Conservation (phyloP, 2,797 vertebrate genomes). For the Helostoma temminkii region DNA sequence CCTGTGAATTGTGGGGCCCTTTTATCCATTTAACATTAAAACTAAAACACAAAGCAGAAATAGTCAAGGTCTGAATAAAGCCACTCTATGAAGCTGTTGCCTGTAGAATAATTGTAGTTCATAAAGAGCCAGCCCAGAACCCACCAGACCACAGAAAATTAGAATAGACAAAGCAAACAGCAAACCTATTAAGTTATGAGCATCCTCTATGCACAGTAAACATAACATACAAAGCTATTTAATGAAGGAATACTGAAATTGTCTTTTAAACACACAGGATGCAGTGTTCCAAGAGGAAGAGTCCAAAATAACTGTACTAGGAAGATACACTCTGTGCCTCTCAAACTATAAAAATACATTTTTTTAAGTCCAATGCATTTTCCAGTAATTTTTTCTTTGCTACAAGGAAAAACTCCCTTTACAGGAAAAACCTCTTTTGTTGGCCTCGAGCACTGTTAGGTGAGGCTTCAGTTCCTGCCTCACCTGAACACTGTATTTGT, state of each 20-base stretch:
- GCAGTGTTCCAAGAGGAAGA: no score
- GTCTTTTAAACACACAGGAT: background rate
- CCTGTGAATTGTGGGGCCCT: no score
- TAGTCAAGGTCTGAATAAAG: background rate
- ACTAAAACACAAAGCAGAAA: background rate
- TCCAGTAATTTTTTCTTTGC: background rate
- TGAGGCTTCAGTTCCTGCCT: no score
- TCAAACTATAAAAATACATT: background rate
- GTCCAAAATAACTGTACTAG: background rate
- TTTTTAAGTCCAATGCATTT: background rate
- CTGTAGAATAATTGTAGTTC: background rate
- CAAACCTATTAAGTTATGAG: background rate
- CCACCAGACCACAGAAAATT: background rate
- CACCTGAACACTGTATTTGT: no score
- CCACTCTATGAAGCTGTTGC: background rate
- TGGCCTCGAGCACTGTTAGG: background rate
- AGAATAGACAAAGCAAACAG: background rate
- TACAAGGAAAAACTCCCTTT: background rate
- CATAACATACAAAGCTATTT: background rate
- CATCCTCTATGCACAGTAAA: background rate
- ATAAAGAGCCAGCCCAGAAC: background rate
- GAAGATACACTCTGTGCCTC: background rate
- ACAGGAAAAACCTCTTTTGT: slow-evolving; percentile 32
- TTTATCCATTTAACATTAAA: background rate
- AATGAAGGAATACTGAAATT: background rate